A percentile compares a stretch with the other conserved stretches of the same genome.
Conservation (phyloP, 2,113 vertebrate genomes). For the Brevimyrus niger region DNA sequence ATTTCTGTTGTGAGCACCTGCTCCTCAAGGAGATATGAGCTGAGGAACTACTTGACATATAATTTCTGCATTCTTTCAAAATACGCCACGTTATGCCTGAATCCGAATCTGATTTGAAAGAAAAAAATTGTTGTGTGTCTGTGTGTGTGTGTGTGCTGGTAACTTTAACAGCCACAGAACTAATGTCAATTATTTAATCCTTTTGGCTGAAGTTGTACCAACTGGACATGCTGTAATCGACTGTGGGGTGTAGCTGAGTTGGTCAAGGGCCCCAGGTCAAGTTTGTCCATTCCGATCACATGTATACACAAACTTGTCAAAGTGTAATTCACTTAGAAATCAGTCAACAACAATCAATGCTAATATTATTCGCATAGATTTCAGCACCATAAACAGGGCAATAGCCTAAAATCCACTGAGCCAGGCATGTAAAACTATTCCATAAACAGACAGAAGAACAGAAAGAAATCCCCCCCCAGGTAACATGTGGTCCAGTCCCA, state of each 20-base stretch:
- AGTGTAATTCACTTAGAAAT: background rate
- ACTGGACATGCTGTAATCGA: background rate
- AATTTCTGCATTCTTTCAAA: background rate
- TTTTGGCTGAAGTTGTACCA: background rate
- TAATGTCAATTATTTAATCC: background rate
- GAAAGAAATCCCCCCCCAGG: too few species aligned
- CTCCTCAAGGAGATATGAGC: background rate
- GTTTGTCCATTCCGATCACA: background rate
- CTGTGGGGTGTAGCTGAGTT: background rate
- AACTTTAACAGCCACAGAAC: background rate
- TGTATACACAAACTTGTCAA: background rate
- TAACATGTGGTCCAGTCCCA: background rate
- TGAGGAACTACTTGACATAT: background rate
- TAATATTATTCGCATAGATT: background rate
- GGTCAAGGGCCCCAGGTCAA: background rate
- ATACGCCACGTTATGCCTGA: background rate
- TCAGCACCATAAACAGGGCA: background rate
- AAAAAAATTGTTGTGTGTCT: background rate
- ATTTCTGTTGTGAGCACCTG: background rate
- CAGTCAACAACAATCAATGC: background rate
- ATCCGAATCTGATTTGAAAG: background rate
- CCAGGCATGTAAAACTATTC: background rate
- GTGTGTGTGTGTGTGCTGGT: background rate
- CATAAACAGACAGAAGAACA: too few species aligned
- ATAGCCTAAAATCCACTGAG: background rate